Conservation (phyloP, 2,888 invertebrate species). For the Drosophila ustulata region DNA sequence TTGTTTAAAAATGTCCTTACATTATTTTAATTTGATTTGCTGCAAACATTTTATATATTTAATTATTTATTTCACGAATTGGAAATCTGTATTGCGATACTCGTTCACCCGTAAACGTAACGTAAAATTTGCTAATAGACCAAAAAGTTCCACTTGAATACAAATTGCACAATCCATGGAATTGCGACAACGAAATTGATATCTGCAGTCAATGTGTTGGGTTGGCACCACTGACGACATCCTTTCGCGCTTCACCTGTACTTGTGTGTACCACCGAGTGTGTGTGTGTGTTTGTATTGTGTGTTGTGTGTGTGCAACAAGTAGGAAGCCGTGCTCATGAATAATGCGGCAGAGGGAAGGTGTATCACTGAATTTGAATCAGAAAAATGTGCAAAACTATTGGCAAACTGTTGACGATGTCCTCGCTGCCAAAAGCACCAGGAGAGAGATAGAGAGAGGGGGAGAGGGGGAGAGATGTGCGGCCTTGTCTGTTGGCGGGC, state of each 20-base stretch:
- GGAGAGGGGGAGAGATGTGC: slow-evolving; percentile 4
- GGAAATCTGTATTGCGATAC: too few relatives aligned
- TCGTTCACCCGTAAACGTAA: background rate
- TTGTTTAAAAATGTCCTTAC: too few relatives aligned
- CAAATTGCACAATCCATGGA: background rate
- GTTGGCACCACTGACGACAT: slow-evolving; percentile 10
- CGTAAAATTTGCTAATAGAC: background rate
- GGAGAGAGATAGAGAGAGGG: background rate
- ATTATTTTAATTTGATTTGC: too few relatives aligned
- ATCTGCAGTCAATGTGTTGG: slow-evolving; percentile 21
- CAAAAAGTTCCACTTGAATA: background rate
- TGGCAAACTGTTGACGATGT: slow-evolving; percentile 53
- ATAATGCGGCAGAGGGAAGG: slow-evolving; percentile 22
- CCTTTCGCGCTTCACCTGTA: slow-evolving; percentile 1
- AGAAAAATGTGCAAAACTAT: slow-evolving; percentile 68
- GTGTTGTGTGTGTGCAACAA: slow-evolving; percentile 46
- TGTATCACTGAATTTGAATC: slow-evolving; percentile 43
- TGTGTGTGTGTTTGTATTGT: slow-evolving; percentile 14
- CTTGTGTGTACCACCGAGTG: background rate
- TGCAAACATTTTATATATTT: too few relatives aligned
- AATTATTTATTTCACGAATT: too few relatives aligned
- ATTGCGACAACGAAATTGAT: background rate
- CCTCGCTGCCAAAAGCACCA: slow-evolving; percentile 9
- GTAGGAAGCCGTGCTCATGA: slow-evolving; percentile 46
- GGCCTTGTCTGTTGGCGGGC: slow-evolving; percentile 62